Percentiles rank a stretch among this genome's conserved stretches.
These are phyloP conservation scores for Pampus argenteus DNA, from an alignment of 2,797 vertebrate species.

Conservation along the genomic window DNA sequence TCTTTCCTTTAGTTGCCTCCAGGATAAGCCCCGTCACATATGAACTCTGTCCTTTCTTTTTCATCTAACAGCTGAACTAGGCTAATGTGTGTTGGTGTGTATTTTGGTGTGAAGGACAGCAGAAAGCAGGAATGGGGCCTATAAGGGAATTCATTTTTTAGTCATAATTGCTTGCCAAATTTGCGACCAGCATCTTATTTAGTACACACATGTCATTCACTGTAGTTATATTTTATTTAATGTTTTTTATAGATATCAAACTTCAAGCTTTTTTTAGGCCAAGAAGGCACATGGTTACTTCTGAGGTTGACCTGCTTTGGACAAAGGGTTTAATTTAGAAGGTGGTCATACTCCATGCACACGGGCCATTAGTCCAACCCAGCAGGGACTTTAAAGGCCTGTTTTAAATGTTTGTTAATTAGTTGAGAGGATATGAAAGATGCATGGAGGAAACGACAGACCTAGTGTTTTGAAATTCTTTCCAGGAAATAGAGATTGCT, in stretches of 20 bases:
- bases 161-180: neutral
- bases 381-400: slow-evolving; percentile 40
- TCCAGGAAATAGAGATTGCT: slow-evolving; percentile 23
- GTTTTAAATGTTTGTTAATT: slow-evolving; percentile 48
- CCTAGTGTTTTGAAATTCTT: slow-evolving; percentile 20
- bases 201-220: neutral
- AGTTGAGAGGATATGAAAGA: slow-evolving; percentile 24
- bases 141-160: neutral
- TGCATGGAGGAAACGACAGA: slow-evolving; percentile 8
- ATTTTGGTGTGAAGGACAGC: neutral
- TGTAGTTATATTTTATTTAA: neutral
- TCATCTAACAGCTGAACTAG: neutral
- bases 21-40: neutral
- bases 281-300: slow-evolving; percentile 20
- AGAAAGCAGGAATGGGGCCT: neutral
- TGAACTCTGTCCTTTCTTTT: neutral
- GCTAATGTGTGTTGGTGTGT: neutral
- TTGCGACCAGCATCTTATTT: neutral
- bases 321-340: slow-evolving; percentile 60
- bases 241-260: slow-evolving; percentile 5
- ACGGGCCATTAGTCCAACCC: slow-evolving; percentile 48
- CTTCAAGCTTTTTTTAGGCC: slow-evolving; percentile 7
- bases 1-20: neutral
- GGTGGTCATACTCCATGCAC: slow-evolving; percentile 56
- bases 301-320: slow-evolving; percentile 55